Base-by-base conservation (phyloP, 2,888 invertebrate species). In the Epirrhoe alternata region DNA sequence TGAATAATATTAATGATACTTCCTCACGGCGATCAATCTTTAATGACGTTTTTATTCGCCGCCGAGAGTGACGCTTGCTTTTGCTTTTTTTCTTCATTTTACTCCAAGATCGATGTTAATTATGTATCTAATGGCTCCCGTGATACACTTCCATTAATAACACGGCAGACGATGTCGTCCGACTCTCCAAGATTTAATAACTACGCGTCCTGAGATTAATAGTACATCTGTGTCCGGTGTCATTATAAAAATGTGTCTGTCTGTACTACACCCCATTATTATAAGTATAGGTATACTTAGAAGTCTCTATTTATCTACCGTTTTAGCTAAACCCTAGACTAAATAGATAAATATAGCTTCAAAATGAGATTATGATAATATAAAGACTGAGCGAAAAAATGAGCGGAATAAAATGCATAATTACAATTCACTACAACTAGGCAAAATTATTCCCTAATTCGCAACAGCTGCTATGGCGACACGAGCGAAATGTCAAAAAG, bases 1-100 rank as follows among this genome's bases (percentile, higher is more conserved):
- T 93, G 92, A 93, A 93, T 93, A 92, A 91, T 92, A 92, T 92
- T 92, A 93, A 93, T 92, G 93, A 92, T 89, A 89, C 92, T 89
- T 89, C 86, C 86, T 87, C 83, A 81, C 80, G 85, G 88, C 88
- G 81, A 93, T 93, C 92, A 91, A 92, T 92, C 92, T 91, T 88
- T 90, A 90, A 92, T 90, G 90, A 88, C 90, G 90, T 91, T 92
- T 92, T 92, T 92, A 91, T 92, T 90, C 87, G 88, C 86, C 82
- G 84, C 77, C 76, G 81, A 83, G 86, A 89, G 87, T 87, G 87
- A 86, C 86, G 86, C 81, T 81, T 81, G 81, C 78, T 84, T 84
- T 84, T 83, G 82, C 83, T 77, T 81, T 81, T 79, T 79, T 80
- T 81, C 83, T 84, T 87, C 85, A 87, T 83, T 86, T 86, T 85